These are phyloP conservation scores for Misgurnus anguillicaudatus DNA, from an alignment of 2,113 vertebrate species.

Conservation along the genomic window DNA sequence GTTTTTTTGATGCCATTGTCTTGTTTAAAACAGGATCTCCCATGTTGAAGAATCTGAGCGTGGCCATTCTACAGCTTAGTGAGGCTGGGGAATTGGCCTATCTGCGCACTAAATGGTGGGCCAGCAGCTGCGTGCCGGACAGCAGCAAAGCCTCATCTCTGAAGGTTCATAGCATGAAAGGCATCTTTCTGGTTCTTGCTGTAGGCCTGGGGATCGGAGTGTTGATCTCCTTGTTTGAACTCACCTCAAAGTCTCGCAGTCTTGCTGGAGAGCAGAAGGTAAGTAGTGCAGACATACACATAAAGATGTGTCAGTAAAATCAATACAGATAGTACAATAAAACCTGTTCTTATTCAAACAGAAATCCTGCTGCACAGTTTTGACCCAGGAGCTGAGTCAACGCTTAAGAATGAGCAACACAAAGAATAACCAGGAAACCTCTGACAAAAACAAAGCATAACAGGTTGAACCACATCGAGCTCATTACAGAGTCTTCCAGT, in stretches of 20 bases:
- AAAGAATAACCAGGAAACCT: slow-evolving; percentile 70
- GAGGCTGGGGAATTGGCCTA: slow-evolving; percentile 81
- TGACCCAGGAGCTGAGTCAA: slow-evolving; percentile 81
- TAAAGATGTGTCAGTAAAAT: background rate
- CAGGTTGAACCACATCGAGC: background rate
- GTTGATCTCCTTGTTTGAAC: slow-evolving; percentile 77
- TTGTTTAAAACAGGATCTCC: slow-evolving; percentile 71
- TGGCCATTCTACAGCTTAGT: slow-evolving; percentile 80
- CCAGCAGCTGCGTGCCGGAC: slow-evolving; percentile 75
- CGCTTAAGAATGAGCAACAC: slow-evolving; percentile 71
- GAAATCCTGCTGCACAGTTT: slow-evolving; percentile 83
- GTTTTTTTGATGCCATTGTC: background rate
- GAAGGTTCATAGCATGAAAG: slow-evolving; percentile 76
- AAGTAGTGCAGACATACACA: slow-evolving; percentile 4
- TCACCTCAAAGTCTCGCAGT: slow-evolving; percentile 75
- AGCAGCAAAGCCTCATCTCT: slow-evolving; percentile 65
- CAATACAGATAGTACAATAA: background rate
- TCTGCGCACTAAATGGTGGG: slow-evolving; percentile 86
- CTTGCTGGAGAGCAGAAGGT: slow-evolving; percentile 77
- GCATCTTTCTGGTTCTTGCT: slow-evolving; percentile 82
- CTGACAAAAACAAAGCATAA: slow-evolving; percentile 76
- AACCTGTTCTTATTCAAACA: slow-evolving; percentile 57
- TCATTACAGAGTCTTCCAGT: background rate
- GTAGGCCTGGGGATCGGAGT: slow-evolving; percentile 77
- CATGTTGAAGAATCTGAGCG: slow-evolving; percentile 80